These are phyloP conservation scores for Pollicipes pollicipes DNA, from an alignment of 1,140 invertebrate genomes.

Conservation along the genomic window DNA sequence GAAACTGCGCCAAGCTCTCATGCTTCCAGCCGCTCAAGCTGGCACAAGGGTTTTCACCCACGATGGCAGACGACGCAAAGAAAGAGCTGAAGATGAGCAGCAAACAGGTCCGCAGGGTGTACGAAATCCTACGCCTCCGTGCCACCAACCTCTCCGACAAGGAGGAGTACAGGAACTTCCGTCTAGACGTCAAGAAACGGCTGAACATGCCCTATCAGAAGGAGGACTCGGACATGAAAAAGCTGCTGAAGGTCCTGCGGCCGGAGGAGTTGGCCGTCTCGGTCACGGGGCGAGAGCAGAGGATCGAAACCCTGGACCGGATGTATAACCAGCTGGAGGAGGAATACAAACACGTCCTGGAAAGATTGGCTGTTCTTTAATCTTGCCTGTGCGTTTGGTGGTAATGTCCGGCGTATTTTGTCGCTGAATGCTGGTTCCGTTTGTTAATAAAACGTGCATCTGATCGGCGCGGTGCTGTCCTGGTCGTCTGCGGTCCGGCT, in stretches of 20 bases:
- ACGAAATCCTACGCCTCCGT: constrained; percentile 68
- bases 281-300: constrained; percentile 26
- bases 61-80: constrained; percentile 57
- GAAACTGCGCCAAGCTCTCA: constrained; percentile 47
- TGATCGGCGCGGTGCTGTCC: too few relatives aligned
- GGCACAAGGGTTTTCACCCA: constrained; percentile 47
- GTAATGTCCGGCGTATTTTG: too few relatives aligned
- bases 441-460: too few relatives aligned
- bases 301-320: constrained; percentile 29
- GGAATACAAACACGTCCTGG: constrained; percentile 22
- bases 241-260: constrained; percentile 40
- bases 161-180: constrained; percentile 50
- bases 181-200: constrained; percentile 66
- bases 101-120: constrained; percentile 37
- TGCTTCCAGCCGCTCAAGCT: constrained; percentile 47
- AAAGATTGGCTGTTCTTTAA: too few relatives aligned
- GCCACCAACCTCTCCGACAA: constrained; percentile 48
- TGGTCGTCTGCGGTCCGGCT: too few relatives aligned
- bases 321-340: constrained; percentile 29
- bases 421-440: too few relatives aligned
- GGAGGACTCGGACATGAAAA: constrained; percentile 46
- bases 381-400: too few relatives aligned
- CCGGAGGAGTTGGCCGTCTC: constrained; percentile 26
- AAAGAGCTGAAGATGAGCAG: constrained; percentile 47
- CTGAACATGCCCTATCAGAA: constrained; percentile 38